A percentile compares a stretch with the other conserved stretches of the same genome.
These are phyloP conservation scores for Todus mexicanus DNA, from an alignment of 2,797 vertebrate species.

Conservation along the genomic window DNA sequence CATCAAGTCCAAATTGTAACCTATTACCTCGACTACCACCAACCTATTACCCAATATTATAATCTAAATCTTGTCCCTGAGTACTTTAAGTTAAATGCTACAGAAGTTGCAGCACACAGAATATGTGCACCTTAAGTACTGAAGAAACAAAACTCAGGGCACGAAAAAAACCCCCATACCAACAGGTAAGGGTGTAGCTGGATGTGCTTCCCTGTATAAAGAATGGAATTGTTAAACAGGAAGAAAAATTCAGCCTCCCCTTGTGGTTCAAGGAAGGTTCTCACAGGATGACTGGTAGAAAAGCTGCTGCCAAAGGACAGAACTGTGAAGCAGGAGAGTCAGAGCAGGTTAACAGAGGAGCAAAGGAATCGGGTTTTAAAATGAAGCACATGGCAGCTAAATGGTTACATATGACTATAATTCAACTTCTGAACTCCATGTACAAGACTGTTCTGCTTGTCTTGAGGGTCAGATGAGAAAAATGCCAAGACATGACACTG, in stretches of 20 bases:
- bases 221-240: too few species aligned
- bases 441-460: not conserved
- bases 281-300: not conserved
- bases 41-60: too few species aligned
- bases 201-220: not conserved
- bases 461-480: not conserved
- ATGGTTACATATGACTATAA: not conserved
- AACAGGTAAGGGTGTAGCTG: not conserved
- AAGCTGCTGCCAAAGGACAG: not conserved
- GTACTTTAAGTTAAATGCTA: not conserved
- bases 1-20: too few species aligned
- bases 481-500: not conserved
- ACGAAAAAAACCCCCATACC: not conserved
- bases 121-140: accelerated
- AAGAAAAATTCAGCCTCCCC: not conserved
- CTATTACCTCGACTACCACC: too few species aligned
- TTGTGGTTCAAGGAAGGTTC: not conserved
- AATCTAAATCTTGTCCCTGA: too few species aligned
- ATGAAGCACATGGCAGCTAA: not conserved
- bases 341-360: not conserved
- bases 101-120: not conserved
- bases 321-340: not conserved
- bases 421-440: not conserved
- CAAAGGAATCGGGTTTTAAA: not conserved
- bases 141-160: not conserved